Evolutionary conservation across 2,888 invertebrate genomes (phyloP).

Genomic region (Caenorhabditis sp.): DNA sequence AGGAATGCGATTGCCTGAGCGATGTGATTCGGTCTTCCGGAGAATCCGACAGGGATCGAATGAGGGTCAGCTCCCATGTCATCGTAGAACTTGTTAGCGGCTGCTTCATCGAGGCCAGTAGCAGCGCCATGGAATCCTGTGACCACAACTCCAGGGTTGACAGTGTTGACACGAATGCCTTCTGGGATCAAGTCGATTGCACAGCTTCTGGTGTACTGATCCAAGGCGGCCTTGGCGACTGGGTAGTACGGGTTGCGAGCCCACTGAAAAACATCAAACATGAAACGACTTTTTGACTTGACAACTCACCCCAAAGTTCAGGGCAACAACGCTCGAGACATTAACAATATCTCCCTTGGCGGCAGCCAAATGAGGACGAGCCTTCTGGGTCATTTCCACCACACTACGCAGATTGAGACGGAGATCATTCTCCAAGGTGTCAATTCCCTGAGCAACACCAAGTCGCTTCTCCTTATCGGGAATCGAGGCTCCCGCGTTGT

Average conservation of each 20-base stretch:
- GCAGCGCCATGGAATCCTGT: conserved; percentile 28
- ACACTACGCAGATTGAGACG: neutral
- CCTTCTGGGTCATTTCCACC: neutral
- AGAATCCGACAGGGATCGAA: conserved; percentile 39
- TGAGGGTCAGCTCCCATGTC: conserved; percentile 5
- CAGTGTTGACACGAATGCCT: conserved; percentile 47
- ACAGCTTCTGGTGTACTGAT: conserved; percentile 40
- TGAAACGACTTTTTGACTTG: neutral
- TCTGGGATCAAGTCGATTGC: conserved; percentile 32
- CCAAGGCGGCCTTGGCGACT: conserved; percentile 41
- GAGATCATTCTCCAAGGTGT: neutral
- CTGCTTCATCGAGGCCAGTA: conserved; percentile 2
- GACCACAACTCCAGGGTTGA: conserved; percentile 43
- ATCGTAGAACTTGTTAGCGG: conserved; percentile 13
- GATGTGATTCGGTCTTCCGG: conserved; percentile 56
- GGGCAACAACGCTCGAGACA: conserved; percentile 55
- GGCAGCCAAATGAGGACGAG: conserved; percentile 6
- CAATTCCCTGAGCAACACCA: conserved; percentile 2
- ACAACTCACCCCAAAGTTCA: conserved; percentile 31
- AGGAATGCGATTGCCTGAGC: conserved; percentile 59
- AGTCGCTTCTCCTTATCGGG: conserved; percentile 26
- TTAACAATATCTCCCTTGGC: conserved; percentile 61
- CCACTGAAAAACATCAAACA: conserved; percentile 15
- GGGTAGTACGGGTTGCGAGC: conserved; percentile 32
- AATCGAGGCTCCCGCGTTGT: conserved; percentile 13